phyloP scores from a whole-genome alignment of 2,888 invertebrate genomes.

The Sthenelais limicola region DNA sequence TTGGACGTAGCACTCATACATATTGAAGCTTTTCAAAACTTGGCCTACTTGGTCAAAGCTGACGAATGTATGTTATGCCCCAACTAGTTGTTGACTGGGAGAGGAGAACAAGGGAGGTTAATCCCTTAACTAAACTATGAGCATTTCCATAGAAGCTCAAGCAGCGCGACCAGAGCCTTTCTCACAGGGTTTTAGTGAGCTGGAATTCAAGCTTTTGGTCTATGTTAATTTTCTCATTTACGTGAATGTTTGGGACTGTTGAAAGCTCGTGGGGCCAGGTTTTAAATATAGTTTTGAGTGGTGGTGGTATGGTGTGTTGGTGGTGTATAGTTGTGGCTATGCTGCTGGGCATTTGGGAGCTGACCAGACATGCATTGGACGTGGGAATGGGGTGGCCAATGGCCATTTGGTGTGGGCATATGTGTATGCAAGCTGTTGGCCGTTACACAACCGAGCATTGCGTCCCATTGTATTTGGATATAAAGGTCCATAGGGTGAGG shows the following conservation, averaged over 20 bases:
- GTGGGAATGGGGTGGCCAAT: constrained; percentile 33
- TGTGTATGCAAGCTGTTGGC: not conserved
- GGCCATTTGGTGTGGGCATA: constrained; percentile 27
- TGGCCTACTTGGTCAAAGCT: too few relatives aligned
- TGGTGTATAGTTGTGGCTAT: too few relatives aligned
- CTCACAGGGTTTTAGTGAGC: not conserved
- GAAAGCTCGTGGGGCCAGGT: not conserved
- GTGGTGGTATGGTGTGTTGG: too few relatives aligned
- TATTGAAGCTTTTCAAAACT: too few relatives aligned
- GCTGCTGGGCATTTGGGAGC: too few relatives aligned
- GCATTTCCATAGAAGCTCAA: constrained; percentile 38
- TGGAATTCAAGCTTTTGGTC: not conserved
- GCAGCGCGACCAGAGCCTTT: not conserved
- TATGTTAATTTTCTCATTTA: constrained; percentile 21
- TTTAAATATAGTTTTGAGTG: not conserved
- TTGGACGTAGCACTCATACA: too few relatives aligned
- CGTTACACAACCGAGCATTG: constrained; percentile 26
- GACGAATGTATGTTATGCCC: constrained; percentile 33
- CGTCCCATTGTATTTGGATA: constrained; percentile 17
- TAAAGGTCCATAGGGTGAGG: constrained; percentile 19
- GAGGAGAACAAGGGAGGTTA: constrained; percentile 33
- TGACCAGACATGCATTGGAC: constrained; percentile 22
- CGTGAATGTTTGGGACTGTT: not conserved
- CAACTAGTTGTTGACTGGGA: constrained; percentile 18
- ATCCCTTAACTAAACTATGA: constrained; percentile 21